Evolutionary conservation across 2,888 invertebrate genomes (phyloP).

Genomic region (Heteromyza rotundicornis): DNA sequence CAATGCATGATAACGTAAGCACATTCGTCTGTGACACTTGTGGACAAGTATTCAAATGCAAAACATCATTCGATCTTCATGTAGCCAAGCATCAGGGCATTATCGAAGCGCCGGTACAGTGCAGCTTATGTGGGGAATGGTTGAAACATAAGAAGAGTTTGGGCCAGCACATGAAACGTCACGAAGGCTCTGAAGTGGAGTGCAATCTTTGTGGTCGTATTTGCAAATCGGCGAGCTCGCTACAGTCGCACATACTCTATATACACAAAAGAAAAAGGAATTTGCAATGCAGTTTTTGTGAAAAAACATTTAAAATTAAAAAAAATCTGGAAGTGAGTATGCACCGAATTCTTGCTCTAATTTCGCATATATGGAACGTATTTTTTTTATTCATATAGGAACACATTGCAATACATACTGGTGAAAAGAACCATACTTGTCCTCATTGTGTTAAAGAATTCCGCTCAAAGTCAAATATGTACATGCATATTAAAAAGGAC

Average conservation of each 20-base stretch:
- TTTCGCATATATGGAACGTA: too few species aligned
- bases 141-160: slow-evolving; percentile 51
- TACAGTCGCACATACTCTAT: slow-evolving; percentile 49
- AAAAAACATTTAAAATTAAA: slow-evolving; percentile 50
- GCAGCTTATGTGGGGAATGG: slow-evolving; percentile 48
- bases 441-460: slow-evolving; percentile 54
- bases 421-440: slow-evolving; percentile 53
- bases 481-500: slow-evolving; percentile 54
- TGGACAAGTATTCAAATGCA: slow-evolving; percentile 53
- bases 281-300: slow-evolving; percentile 50
- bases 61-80: slow-evolving; percentile 51
- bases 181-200: slow-evolving; percentile 40
- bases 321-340: slow-evolving; percentile 32
- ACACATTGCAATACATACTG: slow-evolving; percentile 55
- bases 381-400: slow-evolving; percentile 33
- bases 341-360: not conserved
- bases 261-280: slow-evolving; percentile 48
- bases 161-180: slow-evolving; percentile 42
- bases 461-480: slow-evolving; percentile 57
- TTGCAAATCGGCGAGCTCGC: slow-evolving; percentile 42
- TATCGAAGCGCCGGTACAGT: slow-evolving; percentile 50
- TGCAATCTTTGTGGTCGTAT: slow-evolving; percentile 41
- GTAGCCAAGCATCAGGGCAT: slow-evolving; percentile 46
- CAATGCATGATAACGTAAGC: slow-evolving; percentile 49
- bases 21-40: slow-evolving; percentile 53